Base-by-base conservation (phyloP, 30 jellyfish, hydroid and myxozoan species). In the Hydractinia symbiolongicarpus region DNA sequence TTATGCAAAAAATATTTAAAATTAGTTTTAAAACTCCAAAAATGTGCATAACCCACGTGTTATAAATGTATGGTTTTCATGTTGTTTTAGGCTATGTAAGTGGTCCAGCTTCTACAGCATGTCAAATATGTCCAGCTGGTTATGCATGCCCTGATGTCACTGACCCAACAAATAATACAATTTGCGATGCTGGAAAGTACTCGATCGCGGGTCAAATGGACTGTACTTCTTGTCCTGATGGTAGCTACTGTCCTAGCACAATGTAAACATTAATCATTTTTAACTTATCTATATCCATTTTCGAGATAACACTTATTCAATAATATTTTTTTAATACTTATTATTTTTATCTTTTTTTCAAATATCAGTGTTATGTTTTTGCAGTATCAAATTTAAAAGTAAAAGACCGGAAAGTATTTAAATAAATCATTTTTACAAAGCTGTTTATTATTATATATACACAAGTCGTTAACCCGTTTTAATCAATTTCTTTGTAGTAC, bases 61-160 rank as follows among this genome's bases (percentile, higher is more conserved):
- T 0, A 58, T 58, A 1, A 58, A 58, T 58, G 15, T 13, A 11
- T 58, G 3, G 69, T 58, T 16, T 11, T 16, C 69, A 58, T 58
- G 19, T 11, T 58, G 69, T 79, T 76, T 8, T 69, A 91, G 98
- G 98, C 7, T 84, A 83, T 44, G 57, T 91, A 52, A 91, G 98
- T 78, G 95, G 74, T 54, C 62, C 86, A 61, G 98, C 96, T 8
- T 79, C 88, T 19, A 81, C 92, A 19, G 52, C 14, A 50, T 91
- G 98, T 79, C 74, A 66, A 7, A 83, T 17, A 54, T 91, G 98
- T 67, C 98, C 98, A 6, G 98, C 98, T 61, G 98, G 98, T 10
- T 86, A 62, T 58, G 77, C 82, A 9, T 91, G 98, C 66, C 95
- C 96, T 50, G 83, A 86, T 75, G 64, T 62, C 8, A 73, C 95